phyloP scores from a whole-genome alignment of 2,113 vertebrate genomes.

The Cichladusa arquata region DNA sequence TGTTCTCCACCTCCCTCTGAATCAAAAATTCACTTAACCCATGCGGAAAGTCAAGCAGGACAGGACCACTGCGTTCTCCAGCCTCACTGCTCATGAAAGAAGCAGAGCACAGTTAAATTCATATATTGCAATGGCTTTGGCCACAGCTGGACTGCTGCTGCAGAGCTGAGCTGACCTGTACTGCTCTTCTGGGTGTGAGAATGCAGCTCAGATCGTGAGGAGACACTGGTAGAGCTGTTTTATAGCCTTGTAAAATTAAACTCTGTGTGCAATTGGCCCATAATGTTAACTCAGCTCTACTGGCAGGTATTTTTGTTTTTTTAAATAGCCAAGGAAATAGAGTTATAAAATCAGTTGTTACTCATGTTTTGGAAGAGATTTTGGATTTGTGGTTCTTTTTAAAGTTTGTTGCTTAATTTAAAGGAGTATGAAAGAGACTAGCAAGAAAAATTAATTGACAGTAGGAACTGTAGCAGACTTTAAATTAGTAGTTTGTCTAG shows the following conservation, averaged over 20 bases:
- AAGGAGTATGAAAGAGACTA: slow-evolving; percentile 1
- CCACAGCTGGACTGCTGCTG: not conserved
- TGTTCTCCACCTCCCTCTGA: not conserved
- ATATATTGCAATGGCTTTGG: not conserved
- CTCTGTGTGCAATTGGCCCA: not conserved
- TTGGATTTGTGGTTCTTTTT: not conserved
- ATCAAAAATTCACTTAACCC: not conserved
- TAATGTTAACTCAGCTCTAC: not conserved
- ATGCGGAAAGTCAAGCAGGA: not conserved
- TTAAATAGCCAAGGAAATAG: not conserved
- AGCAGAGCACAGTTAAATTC: not conserved
- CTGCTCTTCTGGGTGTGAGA: not conserved
- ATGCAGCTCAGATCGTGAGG: not conserved
- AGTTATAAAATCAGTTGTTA: slow-evolving; percentile 22
- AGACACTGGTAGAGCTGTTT: not conserved
- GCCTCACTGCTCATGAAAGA: not conserved
- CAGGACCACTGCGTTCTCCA: not conserved
- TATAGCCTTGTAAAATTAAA: slow-evolving; percentile 15
- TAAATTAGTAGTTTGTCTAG: slow-evolving; percentile 8
- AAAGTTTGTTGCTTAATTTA: slow-evolving; percentile 14
- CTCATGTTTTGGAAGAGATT: not conserved
- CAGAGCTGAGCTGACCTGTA: not conserved
- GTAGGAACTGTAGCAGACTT: not conserved
- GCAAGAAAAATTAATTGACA: not conserved
- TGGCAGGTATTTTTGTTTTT: not conserved